These are phyloP conservation scores for Graptemys geographica DNA, from an alignment of 2,797 vertebrate genomes.

Conservation along the genomic window DNA sequence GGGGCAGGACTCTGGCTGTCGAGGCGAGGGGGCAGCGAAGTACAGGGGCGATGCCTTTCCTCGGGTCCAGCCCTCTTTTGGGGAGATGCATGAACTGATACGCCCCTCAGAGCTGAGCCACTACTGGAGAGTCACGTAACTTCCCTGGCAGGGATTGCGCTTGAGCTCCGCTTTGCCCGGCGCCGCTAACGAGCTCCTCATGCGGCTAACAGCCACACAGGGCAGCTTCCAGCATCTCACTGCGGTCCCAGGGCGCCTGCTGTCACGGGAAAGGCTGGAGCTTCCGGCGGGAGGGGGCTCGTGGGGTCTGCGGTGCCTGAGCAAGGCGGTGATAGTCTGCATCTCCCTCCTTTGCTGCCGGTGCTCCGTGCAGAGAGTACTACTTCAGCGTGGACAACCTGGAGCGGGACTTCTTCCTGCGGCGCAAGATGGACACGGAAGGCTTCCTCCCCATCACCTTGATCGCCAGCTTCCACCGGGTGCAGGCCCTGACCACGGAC, in stretches of 20 bases:
- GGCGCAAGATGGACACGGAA: constrained; percentile 95
- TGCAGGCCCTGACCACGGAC: constrained; percentile 96
- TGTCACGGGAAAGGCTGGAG: too few relatives aligned
- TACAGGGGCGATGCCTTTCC: too few relatives aligned
- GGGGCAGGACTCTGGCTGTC: too few relatives aligned
- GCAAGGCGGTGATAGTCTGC: background rate
- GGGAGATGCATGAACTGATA: too few relatives aligned
- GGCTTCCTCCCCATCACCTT: constrained; percentile 95
- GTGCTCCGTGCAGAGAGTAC: constrained; percentile 87
- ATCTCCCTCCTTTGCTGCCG: background rate
- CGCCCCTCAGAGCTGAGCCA: too few relatives aligned
- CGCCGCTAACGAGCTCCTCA: background rate
- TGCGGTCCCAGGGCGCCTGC: background rate
- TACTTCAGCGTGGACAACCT: constrained; percentile 99
- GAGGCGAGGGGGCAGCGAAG: too few relatives aligned
- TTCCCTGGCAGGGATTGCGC: too few relatives aligned
- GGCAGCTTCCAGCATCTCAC: background rate
- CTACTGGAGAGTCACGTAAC: too few relatives aligned
- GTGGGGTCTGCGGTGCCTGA: background rate
- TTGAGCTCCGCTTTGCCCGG: background rate
- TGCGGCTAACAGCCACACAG: accelerated
- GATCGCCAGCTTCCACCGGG: constrained; percentile 95
- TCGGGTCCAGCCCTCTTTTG: too few relatives aligned
- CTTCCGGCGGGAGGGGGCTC: background rate
- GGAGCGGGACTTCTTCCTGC: constrained; percentile 96